Base-by-base conservation (phyloP, 2,113 vertebrate species). In the Xenopus laevis region DNA sequence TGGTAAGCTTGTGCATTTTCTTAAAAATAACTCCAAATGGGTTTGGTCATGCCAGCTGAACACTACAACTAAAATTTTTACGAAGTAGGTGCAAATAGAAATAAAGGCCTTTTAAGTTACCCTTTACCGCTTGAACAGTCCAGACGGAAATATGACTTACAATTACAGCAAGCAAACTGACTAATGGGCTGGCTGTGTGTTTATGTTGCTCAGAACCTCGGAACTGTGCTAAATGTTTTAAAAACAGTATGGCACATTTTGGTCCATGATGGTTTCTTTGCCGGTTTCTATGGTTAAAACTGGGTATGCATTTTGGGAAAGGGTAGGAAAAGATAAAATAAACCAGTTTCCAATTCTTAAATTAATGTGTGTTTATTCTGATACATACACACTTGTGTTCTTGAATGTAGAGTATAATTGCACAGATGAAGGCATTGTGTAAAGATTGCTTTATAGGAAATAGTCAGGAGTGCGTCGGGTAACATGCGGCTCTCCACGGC, bases 381-480 rank as follows among this genome's bases (percentile, higher is more conserved):
- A 78, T 76, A 70, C 59, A 77, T 61, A 70, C 66, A 55, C 59
- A 64, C 67, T 40, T 68, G 47, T 76, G 62, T 78, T 21, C 81
- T 82, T 79, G 84, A 87, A 91, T 78, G 81, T 84, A 85, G 84
- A 80, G 84, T 86, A 82, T 84, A 85, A 80, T 86, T 88, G 87
- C 85, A 81, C 80, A 82, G 82, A 83, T 74, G 81, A 82, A 86
- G 83, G 71, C 69, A 81, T 79, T 80, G 73, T 81, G 46, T 74
- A 79, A 79, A 81, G 83, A 64, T 78, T 78, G 74, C 47, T 86
- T 93, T 92, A 95, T 77, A 95, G 88, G 89, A 95, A 95, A 84
- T 95, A 95, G 86, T 95, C 94, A 66, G 94, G 94, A 81, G 94
- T 95, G 81, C 94, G 94, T 76, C 93, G 91, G 66, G 94, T 95